These are phyloP conservation scores for Drosophila oshimai DNA, from an alignment of 1,140 invertebrate species.

Conservation along the genomic window DNA sequence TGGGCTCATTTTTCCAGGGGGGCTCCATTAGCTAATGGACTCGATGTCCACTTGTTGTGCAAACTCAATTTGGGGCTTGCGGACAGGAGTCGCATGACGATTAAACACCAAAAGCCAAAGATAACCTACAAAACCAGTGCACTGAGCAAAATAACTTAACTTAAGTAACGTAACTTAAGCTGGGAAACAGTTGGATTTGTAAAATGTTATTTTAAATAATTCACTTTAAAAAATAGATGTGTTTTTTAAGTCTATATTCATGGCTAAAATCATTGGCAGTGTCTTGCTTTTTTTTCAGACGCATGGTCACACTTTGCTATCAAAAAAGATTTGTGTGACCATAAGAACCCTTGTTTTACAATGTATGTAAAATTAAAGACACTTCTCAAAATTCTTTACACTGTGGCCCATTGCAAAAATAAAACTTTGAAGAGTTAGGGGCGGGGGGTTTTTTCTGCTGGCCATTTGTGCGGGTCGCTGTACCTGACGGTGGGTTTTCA, in stretches of 20 bases:
- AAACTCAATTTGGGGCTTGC: slow-evolving; percentile 32
- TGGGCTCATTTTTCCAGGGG: neutral
- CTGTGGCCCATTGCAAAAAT: slow-evolving; percentile 24
- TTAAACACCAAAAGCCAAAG: slow-evolving; percentile 28
- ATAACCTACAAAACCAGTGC: slow-evolving; percentile 40
- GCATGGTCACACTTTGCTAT: too few species aligned
- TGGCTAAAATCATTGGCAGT: too few species aligned
- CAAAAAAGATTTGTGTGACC: too few species aligned
- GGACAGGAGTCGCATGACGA: neutral
- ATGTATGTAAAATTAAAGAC: too few species aligned
- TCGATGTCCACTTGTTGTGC: slow-evolving; percentile 28
- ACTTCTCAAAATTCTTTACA: neutral
- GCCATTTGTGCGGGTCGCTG: slow-evolving; percentile 42
- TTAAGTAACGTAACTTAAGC: too few species aligned
- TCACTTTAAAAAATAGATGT: too few species aligned
- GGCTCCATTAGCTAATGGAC: slow-evolving; percentile 37
- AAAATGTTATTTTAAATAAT: too few species aligned
- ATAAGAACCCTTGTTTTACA: neutral
- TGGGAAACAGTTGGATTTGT: too few species aligned
- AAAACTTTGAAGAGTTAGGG: slow-evolving; percentile 38
- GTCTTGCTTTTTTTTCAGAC: too few species aligned
- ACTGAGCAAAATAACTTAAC: too few species aligned
- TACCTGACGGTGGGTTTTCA: neutral
- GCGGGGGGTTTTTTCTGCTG: slow-evolving; percentile 25
- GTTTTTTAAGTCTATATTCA: too few species aligned